Percentiles rank a stretch among this genome's conserved stretches.
These are phyloP conservation scores for Anthoscopus minutus DNA, from an alignment of 2,113 vertebrate genomes.

Conservation along the genomic window DNA sequence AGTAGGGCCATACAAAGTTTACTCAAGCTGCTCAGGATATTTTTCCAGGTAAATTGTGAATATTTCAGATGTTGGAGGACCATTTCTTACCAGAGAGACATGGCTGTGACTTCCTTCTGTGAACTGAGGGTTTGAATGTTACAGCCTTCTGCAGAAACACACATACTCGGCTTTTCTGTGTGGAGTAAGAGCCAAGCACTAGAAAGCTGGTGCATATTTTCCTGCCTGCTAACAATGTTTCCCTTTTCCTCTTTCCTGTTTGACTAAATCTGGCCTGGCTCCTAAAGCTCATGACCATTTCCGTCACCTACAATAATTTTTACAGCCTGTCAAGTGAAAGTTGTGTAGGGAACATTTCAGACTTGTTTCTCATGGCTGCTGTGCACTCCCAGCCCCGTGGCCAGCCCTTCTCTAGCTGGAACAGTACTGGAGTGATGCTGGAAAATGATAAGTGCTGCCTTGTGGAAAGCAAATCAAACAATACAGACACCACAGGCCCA, in stretches of 20 bases:
- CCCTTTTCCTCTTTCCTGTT: slow-evolving; percentile 32
- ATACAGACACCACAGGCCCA: neutral
- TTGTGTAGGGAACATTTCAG: neutral
- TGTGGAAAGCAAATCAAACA: neutral
- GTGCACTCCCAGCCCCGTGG: neutral
- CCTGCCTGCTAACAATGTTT: neutral
- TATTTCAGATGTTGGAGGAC: neutral
- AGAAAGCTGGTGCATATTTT: neutral
- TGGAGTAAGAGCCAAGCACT: neutral
- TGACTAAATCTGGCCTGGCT: neutral
- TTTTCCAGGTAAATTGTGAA: neutral
- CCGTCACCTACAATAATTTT: neutral
- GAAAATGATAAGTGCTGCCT: neutral
- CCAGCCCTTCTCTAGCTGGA: neutral
- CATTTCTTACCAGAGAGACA: neutral
- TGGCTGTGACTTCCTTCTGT: neutral
- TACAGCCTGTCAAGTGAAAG: neutral
- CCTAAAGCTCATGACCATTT: neutral
- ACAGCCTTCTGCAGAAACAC: neutral
- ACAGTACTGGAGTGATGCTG: neutral
- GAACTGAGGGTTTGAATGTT: neutral
- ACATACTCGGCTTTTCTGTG: neutral
- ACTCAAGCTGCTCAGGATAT: neutral
- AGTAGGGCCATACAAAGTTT: neutral
- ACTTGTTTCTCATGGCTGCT: neutral